phyloP scores from a whole-genome alignment of 2,888 invertebrate genomes.

The Caenorhabditis angaria region DNA sequence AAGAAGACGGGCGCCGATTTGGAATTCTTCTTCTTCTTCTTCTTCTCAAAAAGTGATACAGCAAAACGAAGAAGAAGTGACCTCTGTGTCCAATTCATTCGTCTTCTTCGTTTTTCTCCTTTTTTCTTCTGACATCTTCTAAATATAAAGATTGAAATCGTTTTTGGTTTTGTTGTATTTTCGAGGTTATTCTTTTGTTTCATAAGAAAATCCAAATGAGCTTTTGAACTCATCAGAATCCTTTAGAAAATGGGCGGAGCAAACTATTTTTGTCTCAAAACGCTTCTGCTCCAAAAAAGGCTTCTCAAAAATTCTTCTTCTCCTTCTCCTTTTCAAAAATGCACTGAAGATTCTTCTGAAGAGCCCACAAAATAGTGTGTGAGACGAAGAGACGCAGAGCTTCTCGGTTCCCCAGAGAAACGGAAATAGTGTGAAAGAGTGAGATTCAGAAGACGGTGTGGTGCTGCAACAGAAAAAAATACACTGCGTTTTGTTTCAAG shows the following conservation, averaged over 20 bases:
- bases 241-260: neutral
- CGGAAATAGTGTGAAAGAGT: slow-evolving; percentile 3
- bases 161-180: slow-evolving; percentile 1
- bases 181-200: neutral
- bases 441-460: neutral
- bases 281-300: neutral
- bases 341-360: too few species aligned
- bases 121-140: slow-evolving; percentile 1
- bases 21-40: slow-evolving; percentile 39
- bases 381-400: neutral
- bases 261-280: too few species aligned
- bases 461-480: too few species aligned
- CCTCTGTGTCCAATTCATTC: neutral
- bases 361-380: too few species aligned
- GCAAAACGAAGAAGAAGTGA: neutral
- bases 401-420: neutral
- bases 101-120: slow-evolving; percentile 20
- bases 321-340: neutral
- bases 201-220: neutral
- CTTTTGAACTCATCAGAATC: too few species aligned
- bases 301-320: neutral
- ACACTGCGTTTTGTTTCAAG: too few species aligned
- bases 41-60: slow-evolving; percentile 7
- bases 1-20: slow-evolving; percentile 12
- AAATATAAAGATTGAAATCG: neutral